Base-by-base conservation (phyloP, 2,113 vertebrate species). In the Numida meleagris region DNA sequence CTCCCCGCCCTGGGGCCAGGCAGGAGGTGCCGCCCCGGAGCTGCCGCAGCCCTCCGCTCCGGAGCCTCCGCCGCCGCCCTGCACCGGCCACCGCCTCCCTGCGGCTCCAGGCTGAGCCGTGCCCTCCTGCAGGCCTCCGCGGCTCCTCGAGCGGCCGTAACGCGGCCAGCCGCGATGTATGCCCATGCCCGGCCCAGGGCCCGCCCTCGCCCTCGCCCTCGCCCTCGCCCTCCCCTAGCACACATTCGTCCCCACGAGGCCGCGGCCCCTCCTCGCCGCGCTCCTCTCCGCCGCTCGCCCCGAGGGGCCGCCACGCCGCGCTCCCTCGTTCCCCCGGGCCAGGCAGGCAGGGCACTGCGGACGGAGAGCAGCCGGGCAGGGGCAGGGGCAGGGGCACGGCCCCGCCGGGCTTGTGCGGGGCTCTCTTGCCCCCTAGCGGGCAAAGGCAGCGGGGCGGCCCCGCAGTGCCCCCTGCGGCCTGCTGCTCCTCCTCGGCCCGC, bases 351-450 rank as follows among this genome's bases (percentile, higher is more conserved):
- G 10, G 29, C 33, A 16, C 14, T 3, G 5, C 63, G 74, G 46
- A 33, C 10, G 14, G 31, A 12, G 72, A 61, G 77, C 77, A 5
- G 58, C 40, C 46, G 74, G 73, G 51, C 71, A 77, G 38, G 79
- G 53, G 51, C 71, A 77, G 38, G 79, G 53, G 63, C 74, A 93
- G 83, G 50, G 50, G 50, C 50, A 53, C 74, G 65, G 59, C 90
- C 90, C 90, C 66, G 59, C 66, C 36, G 68, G 58, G 25, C 25
- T 93, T 95, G 61, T 88, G 84, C 85, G 84, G 91, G 94, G 50
- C 91, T 91, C 94, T 95, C 94, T 95, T 91, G 94, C 94, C 94
- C 94, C 86, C 94, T 95, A 95, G 94, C 91, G 94, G 94, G 84
- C 91, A 84, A 93, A 95, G 84, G 43, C 90, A 90, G 91, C 21